Evolutionary conservation across 1,140 invertebrate genomes (phyloP).

Genomic region (Cotesia vestalis): DNA sequence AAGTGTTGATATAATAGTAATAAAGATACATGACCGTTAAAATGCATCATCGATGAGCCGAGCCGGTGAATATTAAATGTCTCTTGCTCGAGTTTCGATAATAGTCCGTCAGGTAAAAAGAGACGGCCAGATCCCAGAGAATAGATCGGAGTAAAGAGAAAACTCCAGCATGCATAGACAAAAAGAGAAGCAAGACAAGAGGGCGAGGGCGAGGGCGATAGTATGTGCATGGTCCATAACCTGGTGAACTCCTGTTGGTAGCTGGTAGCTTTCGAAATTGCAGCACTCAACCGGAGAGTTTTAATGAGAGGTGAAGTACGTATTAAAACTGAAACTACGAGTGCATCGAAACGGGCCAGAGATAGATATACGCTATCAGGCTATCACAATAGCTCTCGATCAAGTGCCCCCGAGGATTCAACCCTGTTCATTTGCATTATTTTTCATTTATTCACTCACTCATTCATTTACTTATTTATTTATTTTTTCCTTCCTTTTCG

Average conservation of each 20-base stretch:
- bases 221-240: neutral
- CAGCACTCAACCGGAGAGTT: constrained; percentile 36
- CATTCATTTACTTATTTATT: too few relatives aligned
- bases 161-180: neutral
- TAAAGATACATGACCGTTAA: constrained; percentile 4
- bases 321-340: constrained; percentile 38
- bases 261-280: constrained; percentile 34
- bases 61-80: constrained; percentile 33
- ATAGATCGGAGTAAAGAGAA: neutral
- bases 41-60: constrained; percentile 24
- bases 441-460: constrained; percentile 9
- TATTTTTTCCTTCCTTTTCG: too few relatives aligned
- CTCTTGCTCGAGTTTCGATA: constrained; percentile 25
- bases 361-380: neutral
- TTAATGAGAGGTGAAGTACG: constrained; percentile 40
- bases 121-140: neutral
- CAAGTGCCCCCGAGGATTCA: constrained; percentile 8
- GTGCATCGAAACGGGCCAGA: constrained; percentile 25
- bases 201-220: neutral
- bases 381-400: constrained; percentile 36
- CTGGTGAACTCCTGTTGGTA: neutral
- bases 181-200: constrained; percentile 12
- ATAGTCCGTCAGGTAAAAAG: constrained; percentile 5
- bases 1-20: too few relatives aligned
- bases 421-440: constrained; percentile 20